Conservation (phyloP, 1,140 invertebrate genomes). For the Mamestra configurata region DNA sequence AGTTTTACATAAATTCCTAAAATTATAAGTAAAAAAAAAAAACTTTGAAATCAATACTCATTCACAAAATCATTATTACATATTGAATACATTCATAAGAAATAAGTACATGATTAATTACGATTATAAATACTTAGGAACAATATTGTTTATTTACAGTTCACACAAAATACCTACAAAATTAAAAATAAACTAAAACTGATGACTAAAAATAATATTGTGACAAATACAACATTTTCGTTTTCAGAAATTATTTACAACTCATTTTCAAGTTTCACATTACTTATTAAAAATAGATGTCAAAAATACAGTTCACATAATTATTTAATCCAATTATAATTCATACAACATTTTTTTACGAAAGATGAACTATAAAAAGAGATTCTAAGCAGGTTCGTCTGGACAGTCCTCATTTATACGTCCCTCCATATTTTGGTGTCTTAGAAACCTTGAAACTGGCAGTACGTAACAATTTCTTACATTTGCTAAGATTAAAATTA, state of each 20-base stretch:
- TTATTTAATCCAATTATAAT: conserved; percentile 19
- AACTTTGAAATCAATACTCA: conserved; percentile 11
- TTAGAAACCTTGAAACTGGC: conserved; percentile 83
- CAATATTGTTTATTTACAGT: conserved; percentile 42
- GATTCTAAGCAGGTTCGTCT: conserved; percentile 39
- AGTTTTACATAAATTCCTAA: neutral
- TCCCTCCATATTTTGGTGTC: conserved; percentile 74
- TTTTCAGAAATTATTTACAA: conserved; percentile 34
- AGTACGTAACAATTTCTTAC: conserved; percentile 82
- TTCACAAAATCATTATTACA: conserved; percentile 23
- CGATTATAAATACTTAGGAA: conserved; percentile 41
- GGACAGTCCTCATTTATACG: conserved; percentile 63
- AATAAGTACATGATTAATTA: conserved; percentile 42
- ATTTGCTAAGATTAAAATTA: conserved; percentile 70
- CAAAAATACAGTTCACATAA: conserved; percentile 31
- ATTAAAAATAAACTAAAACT: neutral
- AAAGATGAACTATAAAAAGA: conserved; percentile 45
- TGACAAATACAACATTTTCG: neutral
- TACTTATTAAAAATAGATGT: conserved; percentile 15
- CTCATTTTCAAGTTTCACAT: conserved; percentile 16
- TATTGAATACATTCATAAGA: conserved; percentile 33
- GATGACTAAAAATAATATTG: neutral
- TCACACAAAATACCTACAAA: conserved; percentile 33
- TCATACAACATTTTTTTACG: conserved; percentile 19
- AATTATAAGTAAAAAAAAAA: neutral